Conservation (phyloP, 1,140 invertebrate species). For the Drosophila serrata region DNA sequence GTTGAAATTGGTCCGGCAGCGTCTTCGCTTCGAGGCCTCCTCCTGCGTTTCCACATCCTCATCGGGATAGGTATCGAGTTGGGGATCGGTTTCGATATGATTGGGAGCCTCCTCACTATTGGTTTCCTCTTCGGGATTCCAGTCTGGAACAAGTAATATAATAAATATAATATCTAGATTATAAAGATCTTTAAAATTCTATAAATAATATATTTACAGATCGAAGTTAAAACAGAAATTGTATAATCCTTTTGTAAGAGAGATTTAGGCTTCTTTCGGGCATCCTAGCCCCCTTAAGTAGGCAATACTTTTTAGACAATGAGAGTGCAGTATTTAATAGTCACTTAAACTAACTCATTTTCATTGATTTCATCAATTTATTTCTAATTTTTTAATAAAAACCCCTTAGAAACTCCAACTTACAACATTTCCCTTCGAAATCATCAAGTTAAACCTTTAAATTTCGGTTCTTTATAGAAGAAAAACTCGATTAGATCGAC, state of each 20-base stretch:
- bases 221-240: not conserved
- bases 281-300: not conserved
- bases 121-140: slow-evolving; percentile 1
- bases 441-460: not conserved
- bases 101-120: slow-evolving; percentile 19
- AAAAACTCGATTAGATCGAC: not conserved
- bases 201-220: not conserved
- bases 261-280: not conserved
- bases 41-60: slow-evolving; percentile 56
- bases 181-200: not conserved
- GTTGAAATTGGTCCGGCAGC: slow-evolving; percentile 99
- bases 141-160: not conserved
- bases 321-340: not conserved
- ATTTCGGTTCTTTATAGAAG: not conserved
- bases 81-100: no score
- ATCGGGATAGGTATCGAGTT: not conserved
- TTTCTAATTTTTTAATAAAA: not conserved
- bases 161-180: not conserved
- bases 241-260: not conserved
- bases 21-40: slow-evolving; percentile 88
- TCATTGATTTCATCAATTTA: not conserved
- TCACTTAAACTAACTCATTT: not conserved
- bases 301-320: not conserved
- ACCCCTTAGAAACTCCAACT: not conserved
- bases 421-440: not conserved